Percentiles rank a stretch among this genome's conserved stretches.
These are phyloP conservation scores for Chionodraco myersi DNA, from an alignment of 2,113 vertebrate genomes.

Conservation along the genomic window DNA sequence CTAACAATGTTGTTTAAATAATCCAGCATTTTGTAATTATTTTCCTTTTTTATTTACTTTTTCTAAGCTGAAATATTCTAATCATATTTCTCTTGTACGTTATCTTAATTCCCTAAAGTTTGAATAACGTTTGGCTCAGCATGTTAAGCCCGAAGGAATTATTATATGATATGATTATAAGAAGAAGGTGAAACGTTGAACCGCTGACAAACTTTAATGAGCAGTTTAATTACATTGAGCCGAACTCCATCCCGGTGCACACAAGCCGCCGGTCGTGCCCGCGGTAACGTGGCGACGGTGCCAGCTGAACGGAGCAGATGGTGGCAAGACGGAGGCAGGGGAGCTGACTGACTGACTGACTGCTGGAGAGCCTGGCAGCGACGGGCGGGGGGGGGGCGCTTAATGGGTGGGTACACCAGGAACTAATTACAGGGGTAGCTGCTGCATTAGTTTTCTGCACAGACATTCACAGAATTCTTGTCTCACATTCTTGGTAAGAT, in stretches of 20 bases:
- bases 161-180: not conserved
- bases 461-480: not conserved
- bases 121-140: not conserved
- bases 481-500: not conserved
- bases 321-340: constrained; percentile 42
- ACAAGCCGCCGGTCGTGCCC: constrained; percentile 25
- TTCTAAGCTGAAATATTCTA: not conserved
- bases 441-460: not conserved
- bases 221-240: constrained; percentile 42
- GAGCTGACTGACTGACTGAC: constrained; percentile 34
- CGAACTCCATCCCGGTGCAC: constrained; percentile 16
- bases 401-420: constrained; percentile 40
- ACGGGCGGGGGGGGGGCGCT: constrained; percentile 18
- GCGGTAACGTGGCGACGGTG: constrained; percentile 10
- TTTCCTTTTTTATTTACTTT: too few relatives aligned
- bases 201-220: constrained; percentile 51
- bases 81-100: not conserved
- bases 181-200: constrained; percentile 21
- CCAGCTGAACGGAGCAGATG: constrained; percentile 68
- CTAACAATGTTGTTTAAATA: too few relatives aligned
- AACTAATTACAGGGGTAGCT: constrained; percentile 46
- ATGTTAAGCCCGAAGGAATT: not conserved
- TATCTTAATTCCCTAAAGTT: too few relatives aligned
- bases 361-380: constrained; percentile 46
- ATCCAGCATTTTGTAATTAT: too few relatives aligned